Percentiles rank a stretch among this genome's conserved stretches.
Conservation (phyloP, 2,797 vertebrate species). For the Phalloptychus januarius region DNA sequence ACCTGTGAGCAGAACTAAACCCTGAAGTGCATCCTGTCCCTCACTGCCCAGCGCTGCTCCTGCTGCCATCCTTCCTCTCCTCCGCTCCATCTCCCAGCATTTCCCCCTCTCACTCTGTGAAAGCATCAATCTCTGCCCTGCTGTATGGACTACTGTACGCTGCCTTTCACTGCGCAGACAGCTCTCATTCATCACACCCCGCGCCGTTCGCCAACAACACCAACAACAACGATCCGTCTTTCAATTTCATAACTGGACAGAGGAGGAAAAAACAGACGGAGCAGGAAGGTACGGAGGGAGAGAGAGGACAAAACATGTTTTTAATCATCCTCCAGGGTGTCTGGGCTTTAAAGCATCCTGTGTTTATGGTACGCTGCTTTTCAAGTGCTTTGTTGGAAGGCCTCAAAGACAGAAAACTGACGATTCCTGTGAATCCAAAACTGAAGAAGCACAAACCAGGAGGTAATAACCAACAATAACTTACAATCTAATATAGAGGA, state of each 20-base stretch:
- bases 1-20: conserved; percentile 26
- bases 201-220: conserved; percentile 57
- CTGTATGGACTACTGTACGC: conserved; percentile 56
- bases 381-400: background rate
- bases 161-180: conserved; percentile 59
- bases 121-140: conserved; percentile 67
- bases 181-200: conserved; percentile 72
- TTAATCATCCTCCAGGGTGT: background rate
- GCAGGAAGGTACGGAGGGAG: background rate
- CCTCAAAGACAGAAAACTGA: background rate
- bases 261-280: conserved; percentile 11
- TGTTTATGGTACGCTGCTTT: background rate
- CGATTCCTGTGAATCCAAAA: background rate
- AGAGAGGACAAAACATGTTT: background rate
- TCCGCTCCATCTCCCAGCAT: conserved; percentile 32
- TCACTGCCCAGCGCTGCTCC: conserved; percentile 44
- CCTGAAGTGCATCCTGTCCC: conserved; percentile 38
- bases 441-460: background rate
- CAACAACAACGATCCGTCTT: conserved; percentile 68
- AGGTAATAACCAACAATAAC: background rate
- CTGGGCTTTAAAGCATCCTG: background rate
- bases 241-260: conserved; percentile 66
- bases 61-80: conserved; percentile 32
- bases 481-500: background rate
- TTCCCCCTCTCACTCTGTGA: conserved; percentile 40